These are phyloP conservation scores for Halictus rubicundus DNA, from an alignment of 1,140 invertebrate species.

Conservation along the genomic window DNA sequence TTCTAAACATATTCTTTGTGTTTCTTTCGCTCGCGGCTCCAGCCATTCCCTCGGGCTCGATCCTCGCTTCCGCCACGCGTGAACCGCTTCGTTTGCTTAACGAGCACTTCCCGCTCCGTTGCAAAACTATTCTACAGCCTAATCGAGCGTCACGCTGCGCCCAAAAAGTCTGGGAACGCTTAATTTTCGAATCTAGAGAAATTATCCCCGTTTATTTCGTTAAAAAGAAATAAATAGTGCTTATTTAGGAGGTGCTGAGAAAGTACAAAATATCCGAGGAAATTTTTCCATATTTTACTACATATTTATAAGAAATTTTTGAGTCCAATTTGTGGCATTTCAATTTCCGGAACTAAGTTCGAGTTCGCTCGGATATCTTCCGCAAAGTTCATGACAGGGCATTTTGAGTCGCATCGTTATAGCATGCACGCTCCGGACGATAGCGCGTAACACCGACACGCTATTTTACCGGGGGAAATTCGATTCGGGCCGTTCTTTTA, in stretches of 20 bases:
- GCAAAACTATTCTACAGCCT: constrained; percentile 2
- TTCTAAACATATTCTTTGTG: constrained; percentile 36
- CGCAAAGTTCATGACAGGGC: too few relatives aligned
- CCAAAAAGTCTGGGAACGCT: too few relatives aligned
- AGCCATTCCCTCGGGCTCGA: constrained; percentile 22
- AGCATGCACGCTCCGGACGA: background rate
- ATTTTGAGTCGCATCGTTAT: background rate
- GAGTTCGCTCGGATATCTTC: background rate
- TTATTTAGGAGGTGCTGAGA: too few relatives aligned
- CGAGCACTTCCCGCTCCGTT: background rate
- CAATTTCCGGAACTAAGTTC: too few relatives aligned
- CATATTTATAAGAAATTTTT: background rate
- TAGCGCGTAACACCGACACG: constrained; percentile 1
- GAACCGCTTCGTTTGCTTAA: background rate
- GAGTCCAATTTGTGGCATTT: too few relatives aligned
- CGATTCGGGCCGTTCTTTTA: constrained; percentile 35
- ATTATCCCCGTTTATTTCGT: too few relatives aligned
- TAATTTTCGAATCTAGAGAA: too few relatives aligned
- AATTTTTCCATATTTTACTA: too few relatives aligned
- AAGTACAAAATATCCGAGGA: too few relatives aligned
- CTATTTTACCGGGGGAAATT: constrained; percentile 23
- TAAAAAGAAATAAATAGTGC: too few relatives aligned
- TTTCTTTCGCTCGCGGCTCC: constrained; percentile 26
- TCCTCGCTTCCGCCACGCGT: constrained; percentile 22
- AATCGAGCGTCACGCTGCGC: background rate